These are phyloP conservation scores for Apamea sordens DNA, from an alignment of 2,888 invertebrate species.

Conservation along the genomic window DNA sequence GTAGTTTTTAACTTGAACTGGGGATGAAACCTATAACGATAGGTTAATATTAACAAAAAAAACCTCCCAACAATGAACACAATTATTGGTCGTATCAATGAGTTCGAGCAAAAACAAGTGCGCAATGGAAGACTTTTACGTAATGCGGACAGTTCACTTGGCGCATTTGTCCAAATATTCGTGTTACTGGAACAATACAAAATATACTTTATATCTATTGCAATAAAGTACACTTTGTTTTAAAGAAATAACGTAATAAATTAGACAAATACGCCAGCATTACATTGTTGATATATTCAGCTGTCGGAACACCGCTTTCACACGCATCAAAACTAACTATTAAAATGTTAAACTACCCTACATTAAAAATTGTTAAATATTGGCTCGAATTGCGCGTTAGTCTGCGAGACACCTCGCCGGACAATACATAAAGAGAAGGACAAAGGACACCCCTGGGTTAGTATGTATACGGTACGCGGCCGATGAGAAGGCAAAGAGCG, in stretches of 20 bases:
- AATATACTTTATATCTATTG: not conserved
- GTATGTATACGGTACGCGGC: conserved; percentile 42
- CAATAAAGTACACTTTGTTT: not conserved
- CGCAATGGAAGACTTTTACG: conserved; percentile 35
- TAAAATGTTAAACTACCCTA: conserved; percentile 22
- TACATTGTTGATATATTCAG: conserved; percentile 3
- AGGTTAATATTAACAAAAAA: conserved; percentile 2
- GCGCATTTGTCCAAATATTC: not conserved
- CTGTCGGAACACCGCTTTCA: not conserved
- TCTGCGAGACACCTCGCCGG: conserved; percentile 36
- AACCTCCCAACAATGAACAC: conserved; percentile 47
- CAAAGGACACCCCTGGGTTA: conserved; percentile 49
- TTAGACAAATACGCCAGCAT: not conserved
- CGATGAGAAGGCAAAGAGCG: conserved; percentile 9
- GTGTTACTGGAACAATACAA: not conserved
- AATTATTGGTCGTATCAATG: conserved; percentile 24
- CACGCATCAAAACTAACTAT: not conserved
- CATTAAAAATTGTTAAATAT: not conserved
- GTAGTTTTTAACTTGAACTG: conserved; percentile 4
- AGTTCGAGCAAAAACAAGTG: conserved; percentile 14
- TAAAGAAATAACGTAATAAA: not conserved
- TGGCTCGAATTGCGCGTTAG: conserved; percentile 30
- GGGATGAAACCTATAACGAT: not conserved
- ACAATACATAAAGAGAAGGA: conserved; percentile 33
- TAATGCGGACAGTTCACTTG: not conserved